Base-by-base conservation (phyloP, 2,113 vertebrate species). In the Mohoua ochrocephala region DNA sequence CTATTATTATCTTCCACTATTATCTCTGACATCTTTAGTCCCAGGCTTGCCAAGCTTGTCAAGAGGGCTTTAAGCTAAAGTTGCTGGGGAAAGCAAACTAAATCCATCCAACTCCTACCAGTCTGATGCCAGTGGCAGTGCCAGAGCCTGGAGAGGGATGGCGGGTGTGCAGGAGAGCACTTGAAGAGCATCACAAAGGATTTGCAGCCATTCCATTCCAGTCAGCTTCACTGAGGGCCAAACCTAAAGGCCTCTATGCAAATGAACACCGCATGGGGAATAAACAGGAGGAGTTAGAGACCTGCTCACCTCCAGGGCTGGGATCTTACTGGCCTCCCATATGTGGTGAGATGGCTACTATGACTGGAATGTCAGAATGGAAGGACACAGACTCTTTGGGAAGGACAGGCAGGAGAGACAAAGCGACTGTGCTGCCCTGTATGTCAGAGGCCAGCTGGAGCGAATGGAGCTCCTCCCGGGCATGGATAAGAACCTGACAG, bases 341-440 rank as follows among this genome's bases (percentile, higher is more conserved):
- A 41, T 23, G n/a, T 19, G 30, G 9, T 41, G 21, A 35, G n/a
- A 19, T 41, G 24, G 13, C 14, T 41, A 1, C n/a, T 45, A 3
- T 52, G 18, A 23, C 18, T 74, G 30, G 13, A 82, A 31, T 35
- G 24, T 22, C 21, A 20, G n/a, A 53, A n/a, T 30, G 53, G 41
- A 76, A 60, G 30, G 63, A 15, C 47, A n/a, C 11, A 15, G 19
- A 39, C 39, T 52, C 28, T 30, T n/a, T 45, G 47, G 45, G 53
- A 41, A 60, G 33, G 24, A n/a, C 53, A 60, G 24, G 20, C 11
- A 22, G n/a, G n/a, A 31, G 20, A 75, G 33, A 26, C 3, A 3
- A 60, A 44, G 13, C 1, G 3, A 2, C 4, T 1, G 1, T 52
- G 33, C 41, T 68, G 28, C 23, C 27, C 33, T 35, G 6, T 26